Percentiles rank a stretch among this genome's conserved stretches.
These are phyloP conservation scores for Drosophila fuyamai DNA, from an alignment of 1,140 invertebrate genomes.

Conservation along the genomic window DNA sequence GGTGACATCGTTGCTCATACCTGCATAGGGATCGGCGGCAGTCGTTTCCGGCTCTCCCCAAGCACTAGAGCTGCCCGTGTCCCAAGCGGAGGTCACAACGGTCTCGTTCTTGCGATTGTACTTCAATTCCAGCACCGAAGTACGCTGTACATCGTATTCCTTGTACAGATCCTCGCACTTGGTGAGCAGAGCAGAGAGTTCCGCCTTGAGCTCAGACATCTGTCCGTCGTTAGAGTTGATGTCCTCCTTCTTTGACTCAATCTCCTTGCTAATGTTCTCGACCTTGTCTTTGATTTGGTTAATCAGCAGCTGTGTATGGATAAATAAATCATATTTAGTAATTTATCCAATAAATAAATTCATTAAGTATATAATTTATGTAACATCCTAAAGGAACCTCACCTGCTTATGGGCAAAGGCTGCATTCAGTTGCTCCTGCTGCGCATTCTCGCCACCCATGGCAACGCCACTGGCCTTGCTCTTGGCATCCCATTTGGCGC, in stretches of 20 bases:
- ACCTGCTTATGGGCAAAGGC: slow-evolving; percentile 84
- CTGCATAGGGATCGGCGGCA: slow-evolving; percentile 59
- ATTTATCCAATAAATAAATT: too few relatives aligned
- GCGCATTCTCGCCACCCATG: slow-evolving; percentile 47
- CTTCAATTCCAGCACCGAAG: slow-evolving; percentile 86
- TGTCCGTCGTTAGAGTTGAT: slow-evolving; percentile 93
- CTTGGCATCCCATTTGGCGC: slow-evolving; percentile 92
- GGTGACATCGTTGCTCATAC: slow-evolving; percentile 56
- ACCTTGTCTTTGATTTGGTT: slow-evolving; percentile 94
- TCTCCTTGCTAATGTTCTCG: slow-evolving; percentile 87
- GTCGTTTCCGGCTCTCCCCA: slow-evolving; percentile 85
- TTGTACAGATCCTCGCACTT: slow-evolving; percentile 88
- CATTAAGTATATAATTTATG: too few relatives aligned
- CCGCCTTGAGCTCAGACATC: slow-evolving; percentile 88
- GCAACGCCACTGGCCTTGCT: slow-evolving; percentile 77
- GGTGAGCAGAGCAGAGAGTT: slow-evolving; percentile 85
- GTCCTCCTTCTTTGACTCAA: slow-evolving; percentile 91
- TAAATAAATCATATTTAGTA: not conserved
- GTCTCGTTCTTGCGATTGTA: slow-evolving; percentile 84
- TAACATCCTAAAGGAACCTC: not conserved
- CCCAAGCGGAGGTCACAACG: slow-evolving; percentile 83
- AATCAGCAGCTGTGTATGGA: slow-evolving; percentile 86
- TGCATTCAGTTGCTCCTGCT: slow-evolving; percentile 78
- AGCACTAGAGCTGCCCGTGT: slow-evolving; percentile 65
- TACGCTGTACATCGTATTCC: slow-evolving; percentile 87